Conservation (phyloP, 2,888 invertebrate species). For the Petrolisthes cinctipes region DNA sequence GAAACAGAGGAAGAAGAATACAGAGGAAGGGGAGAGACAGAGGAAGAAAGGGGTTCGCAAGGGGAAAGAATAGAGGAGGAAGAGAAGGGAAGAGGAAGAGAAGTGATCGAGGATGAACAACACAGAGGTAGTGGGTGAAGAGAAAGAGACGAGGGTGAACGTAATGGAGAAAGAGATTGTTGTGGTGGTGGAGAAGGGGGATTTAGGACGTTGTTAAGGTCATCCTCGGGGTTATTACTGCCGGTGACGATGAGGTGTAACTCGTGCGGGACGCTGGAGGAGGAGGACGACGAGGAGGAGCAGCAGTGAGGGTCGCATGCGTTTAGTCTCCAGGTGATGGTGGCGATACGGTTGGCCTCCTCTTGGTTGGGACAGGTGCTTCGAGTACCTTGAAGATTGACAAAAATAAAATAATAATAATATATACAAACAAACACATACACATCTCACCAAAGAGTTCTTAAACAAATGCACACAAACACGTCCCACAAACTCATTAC, state of each 20-base stretch:
- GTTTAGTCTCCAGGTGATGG: slow-evolving; percentile 59
- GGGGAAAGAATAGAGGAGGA: no score
- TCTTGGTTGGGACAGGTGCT: slow-evolving; percentile 52
- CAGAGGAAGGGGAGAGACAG: no score
- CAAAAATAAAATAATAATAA: not conserved
- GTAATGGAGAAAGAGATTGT: no score
- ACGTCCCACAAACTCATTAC: not conserved
- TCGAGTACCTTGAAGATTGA: slow-evolving; percentile 36
- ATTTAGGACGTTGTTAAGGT: not conserved
- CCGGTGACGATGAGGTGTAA: slow-evolving; percentile 35
- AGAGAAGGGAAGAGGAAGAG: no score
- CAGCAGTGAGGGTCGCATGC: no score
- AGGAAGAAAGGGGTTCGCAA: no score
- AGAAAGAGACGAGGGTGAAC: no score
- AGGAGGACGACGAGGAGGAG: not conserved
- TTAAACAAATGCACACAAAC: not conserved
- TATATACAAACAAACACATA: not conserved
- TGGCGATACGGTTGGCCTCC: slow-evolving; percentile 39
- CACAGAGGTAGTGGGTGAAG: no score
- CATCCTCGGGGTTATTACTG: not conserved
- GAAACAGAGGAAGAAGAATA: no score
- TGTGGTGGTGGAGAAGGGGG: no score
- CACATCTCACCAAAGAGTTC: no score
- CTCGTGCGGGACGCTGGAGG: slow-evolving; percentile 16
- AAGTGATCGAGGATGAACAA: no score